Conservation (phyloP, 2,113 vertebrate genomes). For the Anhinga anhinga region DNA sequence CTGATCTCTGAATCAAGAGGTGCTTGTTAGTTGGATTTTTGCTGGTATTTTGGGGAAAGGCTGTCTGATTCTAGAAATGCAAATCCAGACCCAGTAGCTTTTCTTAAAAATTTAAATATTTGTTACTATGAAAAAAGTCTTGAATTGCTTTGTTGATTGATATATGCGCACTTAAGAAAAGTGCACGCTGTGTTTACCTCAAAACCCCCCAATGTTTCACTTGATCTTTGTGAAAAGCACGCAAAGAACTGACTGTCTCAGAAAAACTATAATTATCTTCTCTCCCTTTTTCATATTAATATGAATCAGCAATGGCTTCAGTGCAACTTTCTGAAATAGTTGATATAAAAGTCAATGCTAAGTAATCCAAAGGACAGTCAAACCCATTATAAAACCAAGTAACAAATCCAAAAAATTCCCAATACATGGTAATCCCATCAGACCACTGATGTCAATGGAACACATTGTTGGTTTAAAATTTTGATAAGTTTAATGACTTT, state of each 20-base stretch:
- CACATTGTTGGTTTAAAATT: neutral
- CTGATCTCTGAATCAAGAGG: neutral
- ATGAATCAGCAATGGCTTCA: neutral
- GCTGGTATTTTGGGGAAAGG: neutral
- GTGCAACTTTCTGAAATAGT: neutral
- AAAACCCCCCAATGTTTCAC: rapidly evolving
- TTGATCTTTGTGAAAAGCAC: neutral
- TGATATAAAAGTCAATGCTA: neutral
- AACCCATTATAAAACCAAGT: neutral
- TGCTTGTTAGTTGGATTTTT: neutral
- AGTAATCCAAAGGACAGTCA: neutral
- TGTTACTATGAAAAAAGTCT: neutral
- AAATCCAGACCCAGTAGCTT: neutral
- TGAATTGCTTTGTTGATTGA: neutral
- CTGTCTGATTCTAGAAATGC: neutral
- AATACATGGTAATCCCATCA: neutral
- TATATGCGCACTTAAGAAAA: neutral
- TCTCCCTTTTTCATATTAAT: neutral
- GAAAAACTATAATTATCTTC: neutral
- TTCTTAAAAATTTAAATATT: neutral
- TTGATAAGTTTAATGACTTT: neutral
- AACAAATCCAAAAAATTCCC: neutral
- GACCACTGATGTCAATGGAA: neutral
- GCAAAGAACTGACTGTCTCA: neutral
- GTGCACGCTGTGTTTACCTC: neutral